Conservation (phyloP, 2,888 invertebrate genomes). For the Diarsia rubi region DNA sequence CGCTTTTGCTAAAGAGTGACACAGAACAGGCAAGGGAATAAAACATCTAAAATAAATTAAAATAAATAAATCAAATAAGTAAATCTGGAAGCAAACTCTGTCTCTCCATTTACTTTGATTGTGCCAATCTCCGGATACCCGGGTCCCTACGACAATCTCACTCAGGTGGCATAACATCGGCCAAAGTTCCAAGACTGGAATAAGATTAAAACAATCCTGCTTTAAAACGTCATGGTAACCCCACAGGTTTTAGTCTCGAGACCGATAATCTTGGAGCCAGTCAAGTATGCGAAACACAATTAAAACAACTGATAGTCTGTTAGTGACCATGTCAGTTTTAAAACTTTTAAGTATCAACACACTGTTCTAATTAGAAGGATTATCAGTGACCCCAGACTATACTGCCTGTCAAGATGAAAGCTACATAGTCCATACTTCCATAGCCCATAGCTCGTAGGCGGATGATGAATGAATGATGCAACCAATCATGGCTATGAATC, state of each 20-base stretch:
- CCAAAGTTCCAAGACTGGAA: too few species aligned
- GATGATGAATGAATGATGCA: conserved; percentile 68
- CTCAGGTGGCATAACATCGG: too few species aligned
- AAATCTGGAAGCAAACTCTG: too few species aligned
- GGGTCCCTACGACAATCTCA: not conserved
- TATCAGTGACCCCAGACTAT: conserved; percentile 49
- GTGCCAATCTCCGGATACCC: not conserved
- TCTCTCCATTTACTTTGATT: not conserved
- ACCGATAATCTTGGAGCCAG: not conserved
- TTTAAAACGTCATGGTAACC: too few species aligned
- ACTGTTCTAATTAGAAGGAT: conserved; percentile 16
- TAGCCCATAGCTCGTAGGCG: conserved; percentile 54
- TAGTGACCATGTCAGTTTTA: too few species aligned
- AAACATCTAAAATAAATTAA: too few species aligned
- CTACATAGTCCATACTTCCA: conserved; percentile 21
- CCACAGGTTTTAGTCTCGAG: not conserved
- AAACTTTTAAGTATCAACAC: not conserved
- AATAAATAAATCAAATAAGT: too few species aligned
- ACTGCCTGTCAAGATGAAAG: conserved; percentile 60
- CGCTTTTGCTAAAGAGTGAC: too few species aligned
- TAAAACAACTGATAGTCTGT: not conserved
- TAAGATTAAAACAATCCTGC: too few species aligned
- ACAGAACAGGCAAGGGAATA: too few species aligned
- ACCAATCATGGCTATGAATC: conserved; percentile 67
- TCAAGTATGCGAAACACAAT: not conserved